A percentile compares a stretch with the other conserved stretches of the same genome.
These are phyloP conservation scores for Oreochromis tanganicae DNA, from an alignment of 2,113 vertebrate species.

Conservation along the genomic window DNA sequence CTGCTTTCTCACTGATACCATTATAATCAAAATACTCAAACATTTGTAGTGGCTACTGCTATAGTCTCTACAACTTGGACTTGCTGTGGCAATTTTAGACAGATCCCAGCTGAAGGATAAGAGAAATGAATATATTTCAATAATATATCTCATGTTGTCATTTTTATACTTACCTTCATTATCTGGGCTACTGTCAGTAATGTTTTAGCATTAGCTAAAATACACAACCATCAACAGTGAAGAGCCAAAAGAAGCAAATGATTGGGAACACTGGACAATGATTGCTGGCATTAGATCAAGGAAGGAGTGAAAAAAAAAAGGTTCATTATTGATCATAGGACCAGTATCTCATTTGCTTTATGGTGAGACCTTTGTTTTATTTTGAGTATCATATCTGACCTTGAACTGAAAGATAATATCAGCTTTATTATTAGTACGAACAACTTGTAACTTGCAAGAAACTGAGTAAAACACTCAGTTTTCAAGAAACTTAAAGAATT, in stretches of 20 bases:
- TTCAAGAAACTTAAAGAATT: not conserved
- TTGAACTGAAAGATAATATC: not conserved
- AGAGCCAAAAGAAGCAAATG: not conserved
- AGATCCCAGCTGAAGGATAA: not conserved
- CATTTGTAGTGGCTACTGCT: not conserved
- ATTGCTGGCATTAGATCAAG: not conserved
- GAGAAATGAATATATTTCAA: not conserved
- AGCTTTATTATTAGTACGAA: not conserved
- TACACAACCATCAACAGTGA: not conserved
- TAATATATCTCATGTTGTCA: not conserved
- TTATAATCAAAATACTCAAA: not conserved
- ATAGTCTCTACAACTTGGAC: not conserved
- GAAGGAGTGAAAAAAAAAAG: not conserved
- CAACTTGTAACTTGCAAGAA: not conserved
- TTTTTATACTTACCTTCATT: not conserved
- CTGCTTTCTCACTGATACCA: not conserved
- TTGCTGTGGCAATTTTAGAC: not conserved
- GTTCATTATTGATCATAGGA: not conserved
- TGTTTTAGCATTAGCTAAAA: not conserved
- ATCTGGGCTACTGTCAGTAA: not conserved
- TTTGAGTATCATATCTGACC: fast-evolving
- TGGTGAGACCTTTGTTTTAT: not conserved
- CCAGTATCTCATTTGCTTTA: not conserved
- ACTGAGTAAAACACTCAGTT: not conserved
- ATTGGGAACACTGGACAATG: not conserved